Conservation (phyloP, 2,113 vertebrate genomes). For the Dermatemys mawii region DNA sequence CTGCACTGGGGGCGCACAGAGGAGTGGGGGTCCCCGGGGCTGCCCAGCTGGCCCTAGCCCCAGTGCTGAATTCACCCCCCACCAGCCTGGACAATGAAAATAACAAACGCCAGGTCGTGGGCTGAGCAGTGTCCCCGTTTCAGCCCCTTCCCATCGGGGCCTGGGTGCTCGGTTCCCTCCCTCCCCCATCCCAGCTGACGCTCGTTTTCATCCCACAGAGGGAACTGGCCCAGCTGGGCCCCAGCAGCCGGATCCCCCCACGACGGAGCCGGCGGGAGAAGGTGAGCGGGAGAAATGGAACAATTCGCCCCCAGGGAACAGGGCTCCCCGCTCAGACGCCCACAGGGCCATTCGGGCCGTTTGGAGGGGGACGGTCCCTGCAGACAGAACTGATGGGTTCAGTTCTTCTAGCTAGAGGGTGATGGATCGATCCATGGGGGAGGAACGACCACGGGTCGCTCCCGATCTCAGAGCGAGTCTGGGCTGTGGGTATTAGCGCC, state of each 20-base stretch:
- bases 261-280: background rate
- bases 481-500: too few relatives aligned
- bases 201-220: background rate
- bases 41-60: too few relatives aligned
- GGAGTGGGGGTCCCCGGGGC: too few relatives aligned
- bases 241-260: background rate
- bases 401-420: background rate
- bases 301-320: background rate
- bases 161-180: background rate
- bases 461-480: too few relatives aligned
- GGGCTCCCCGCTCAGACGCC: background rate
- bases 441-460: accelerated
- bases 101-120: background rate
- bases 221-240: background rate
- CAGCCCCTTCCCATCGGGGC: background rate
- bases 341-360: background rate
- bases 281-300: background rate
- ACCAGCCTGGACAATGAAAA: background rate
- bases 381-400: background rate
- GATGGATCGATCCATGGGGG: background rate
- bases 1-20: too few relatives aligned
- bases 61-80: background rate
- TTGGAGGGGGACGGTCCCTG: background rate
- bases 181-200: accelerated
- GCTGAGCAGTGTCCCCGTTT: background rate